Conservation (phyloP, 2,113 vertebrate genomes). For the Gnathonemus echidnorhynchus region DNA sequence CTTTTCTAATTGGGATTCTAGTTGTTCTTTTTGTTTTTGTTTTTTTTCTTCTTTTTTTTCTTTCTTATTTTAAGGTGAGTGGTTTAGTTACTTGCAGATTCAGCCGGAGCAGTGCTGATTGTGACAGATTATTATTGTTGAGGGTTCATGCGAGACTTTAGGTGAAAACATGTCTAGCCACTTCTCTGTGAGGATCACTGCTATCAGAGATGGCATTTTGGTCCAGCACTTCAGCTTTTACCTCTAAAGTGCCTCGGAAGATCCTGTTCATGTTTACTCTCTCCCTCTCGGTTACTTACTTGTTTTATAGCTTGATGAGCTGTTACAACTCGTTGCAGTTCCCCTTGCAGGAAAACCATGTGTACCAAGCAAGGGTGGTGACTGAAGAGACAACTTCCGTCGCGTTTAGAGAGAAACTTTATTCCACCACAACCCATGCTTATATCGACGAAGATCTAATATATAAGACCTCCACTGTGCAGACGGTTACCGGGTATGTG, state of each 20-base stretch:
- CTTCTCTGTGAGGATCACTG: conserved; percentile 71
- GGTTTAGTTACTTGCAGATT: conserved; percentile 42
- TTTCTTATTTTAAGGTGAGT: conserved; percentile 28
- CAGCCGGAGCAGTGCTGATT: conserved; percentile 52
- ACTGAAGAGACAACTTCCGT: conserved; percentile 67
- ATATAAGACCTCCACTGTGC: conserved; percentile 33
- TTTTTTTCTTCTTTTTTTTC: not conserved
- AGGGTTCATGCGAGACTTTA: conserved; percentile 72
- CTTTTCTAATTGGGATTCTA: conserved; percentile 48
- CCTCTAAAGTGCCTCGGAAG: conserved; percentile 85
- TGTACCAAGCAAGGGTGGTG: conserved; percentile 58
- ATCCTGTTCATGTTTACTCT: conserved; percentile 90
- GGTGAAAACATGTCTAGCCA: conserved; percentile 78
- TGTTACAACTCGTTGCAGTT: conserved; percentile 79
- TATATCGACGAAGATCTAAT: conserved; percentile 37
- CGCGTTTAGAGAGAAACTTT: conserved; percentile 69
- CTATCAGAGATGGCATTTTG: conserved; percentile 78
- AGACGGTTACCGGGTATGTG: conserved; percentile 27
- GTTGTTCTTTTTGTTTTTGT: conserved; percentile 20
- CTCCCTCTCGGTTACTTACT: conserved; percentile 88
- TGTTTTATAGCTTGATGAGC: conserved; percentile 89
- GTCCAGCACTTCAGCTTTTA: conserved; percentile 72
- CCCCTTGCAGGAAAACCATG: conserved; percentile 70
- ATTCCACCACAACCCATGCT: conserved; percentile 53
- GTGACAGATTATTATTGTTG: conserved; percentile 66